Evolutionary conservation across 2,113 vertebrate species (phyloP), one percentile per base, ranked within the genome.

Genomic region (Casuarius casuarius): DNA sequence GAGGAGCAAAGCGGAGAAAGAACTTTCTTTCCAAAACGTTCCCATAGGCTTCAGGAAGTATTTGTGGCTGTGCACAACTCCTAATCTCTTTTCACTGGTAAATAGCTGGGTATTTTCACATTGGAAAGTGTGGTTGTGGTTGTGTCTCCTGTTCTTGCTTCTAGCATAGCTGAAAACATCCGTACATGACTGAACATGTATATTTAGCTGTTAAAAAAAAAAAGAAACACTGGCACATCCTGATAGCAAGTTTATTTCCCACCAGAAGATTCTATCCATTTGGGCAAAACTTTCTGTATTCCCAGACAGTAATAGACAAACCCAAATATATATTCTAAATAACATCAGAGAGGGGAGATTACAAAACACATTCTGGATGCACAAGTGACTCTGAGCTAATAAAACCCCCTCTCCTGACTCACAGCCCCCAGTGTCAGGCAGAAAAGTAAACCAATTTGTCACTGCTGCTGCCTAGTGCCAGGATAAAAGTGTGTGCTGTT

Each of bases 401-500:
- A 71, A 62, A 26, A 28, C 26, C 42, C 92, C 75, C 40, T 49
- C 51, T 93, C 71, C 78, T 20, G 76, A 31, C 6, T 48, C 76
- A 56, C 74, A 80, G n/a, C 68, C 87, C 89, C 77, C 78, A 84
- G 94, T 79, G 73, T 91, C 96, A 96, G 91, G 92, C 95, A 97
- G 80, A 94, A 97, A 67, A 97, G 77, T 78, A 97, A 96, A 96
- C 93, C 94, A 95, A 97, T 98, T 97, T 98, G 93, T 97, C 98
- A 97, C 81, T 71, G 87, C 82, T 93, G 77, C 84, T 98, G 92
- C 94, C 89, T 96, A 62, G 94, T 95, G 93, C 92, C 89, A 96
- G 95, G 86, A 95, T 95, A 90, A 96, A 95, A 95, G 74, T 59
- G 40, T 61, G 81, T 35, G 66, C 38, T 65, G 33, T 94, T 96